A percentile compares a stretch with the other conserved stretches of the same genome.
These are phyloP conservation scores for Melangyna quadrimaculata DNA, from an alignment of 2,888 invertebrate genomes.

Conservation along the genomic window DNA sequence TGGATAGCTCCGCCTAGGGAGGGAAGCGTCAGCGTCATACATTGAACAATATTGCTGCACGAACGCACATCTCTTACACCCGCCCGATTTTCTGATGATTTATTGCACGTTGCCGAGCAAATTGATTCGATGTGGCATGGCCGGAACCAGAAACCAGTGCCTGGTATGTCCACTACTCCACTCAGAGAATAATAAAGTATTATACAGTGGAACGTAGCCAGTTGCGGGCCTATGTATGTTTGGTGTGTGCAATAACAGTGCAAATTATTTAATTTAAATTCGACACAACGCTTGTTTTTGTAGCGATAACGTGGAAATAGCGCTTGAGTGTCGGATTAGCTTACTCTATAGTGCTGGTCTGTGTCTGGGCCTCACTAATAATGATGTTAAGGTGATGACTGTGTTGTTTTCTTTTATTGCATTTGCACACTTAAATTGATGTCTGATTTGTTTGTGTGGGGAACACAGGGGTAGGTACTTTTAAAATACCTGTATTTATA, in stretches of 20 bases:
- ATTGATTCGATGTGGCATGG: slow-evolving; percentile 73
- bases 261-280: slow-evolving; percentile 71
- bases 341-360: slow-evolving; percentile 21
- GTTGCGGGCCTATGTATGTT: not conserved
- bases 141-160: not conserved
- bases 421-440: slow-evolving; percentile 50
- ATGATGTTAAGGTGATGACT: slow-evolving; percentile 68
- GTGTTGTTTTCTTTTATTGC: slow-evolving; percentile 66
- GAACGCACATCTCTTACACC: slow-evolving; percentile 59
- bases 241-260: slow-evolving; percentile 57
- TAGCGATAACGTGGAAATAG: slow-evolving; percentile 64
- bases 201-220: not conserved
- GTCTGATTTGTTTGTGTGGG: slow-evolving; percentile 28
- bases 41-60: slow-evolving; percentile 45
- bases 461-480: slow-evolving; percentile 31
- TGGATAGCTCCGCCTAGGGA: slow-evolving; percentile 40
- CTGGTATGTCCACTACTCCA: not conserved
- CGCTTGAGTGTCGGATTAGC: slow-evolving; percentile 42
- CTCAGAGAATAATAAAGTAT: not conserved
- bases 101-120: slow-evolving; percentile 73
- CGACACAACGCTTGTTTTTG: slow-evolving; percentile 61
- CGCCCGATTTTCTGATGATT: slow-evolving; percentile 73
- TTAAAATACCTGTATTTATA: slow-evolving; percentile 6
- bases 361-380: slow-evolving; percentile 45
- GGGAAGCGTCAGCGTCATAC: too few species aligned